These are phyloP conservation scores for Lasioglossum villosulum DNA, from an alignment of 2,888 invertebrate species.

Conservation along the genomic window DNA sequence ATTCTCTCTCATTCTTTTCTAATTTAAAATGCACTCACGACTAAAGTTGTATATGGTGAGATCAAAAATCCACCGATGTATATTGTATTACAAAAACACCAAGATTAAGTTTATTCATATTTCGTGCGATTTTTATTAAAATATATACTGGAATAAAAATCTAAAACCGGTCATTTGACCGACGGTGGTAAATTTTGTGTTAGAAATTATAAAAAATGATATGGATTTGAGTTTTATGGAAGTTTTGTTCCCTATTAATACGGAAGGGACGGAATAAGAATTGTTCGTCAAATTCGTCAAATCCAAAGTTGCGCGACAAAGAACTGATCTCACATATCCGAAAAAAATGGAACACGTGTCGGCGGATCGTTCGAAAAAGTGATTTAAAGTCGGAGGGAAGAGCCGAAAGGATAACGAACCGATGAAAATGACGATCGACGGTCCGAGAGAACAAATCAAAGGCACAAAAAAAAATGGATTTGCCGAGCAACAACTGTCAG, in stretches of 20 bases:
- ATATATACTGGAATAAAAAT: no score
- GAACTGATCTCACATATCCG: background rate
- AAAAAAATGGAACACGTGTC: background rate
- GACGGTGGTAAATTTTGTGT: no score
- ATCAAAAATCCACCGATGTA: no score
- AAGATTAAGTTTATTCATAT: no score
- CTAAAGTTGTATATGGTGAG: no score
- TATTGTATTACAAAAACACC: no score
- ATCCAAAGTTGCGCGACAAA: background rate
- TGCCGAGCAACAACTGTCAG: constrained; percentile 3
- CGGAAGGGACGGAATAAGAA: background rate
- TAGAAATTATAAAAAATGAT: no score
- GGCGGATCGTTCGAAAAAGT: background rate
- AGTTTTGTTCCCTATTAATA: no score
- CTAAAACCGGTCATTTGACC: no score
- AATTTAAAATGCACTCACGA: background rate
- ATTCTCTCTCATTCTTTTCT: background rate
- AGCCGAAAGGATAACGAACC: background rate
- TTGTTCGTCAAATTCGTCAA: background rate
- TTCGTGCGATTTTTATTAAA: no score
- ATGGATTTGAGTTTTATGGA: no score
- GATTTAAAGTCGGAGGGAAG: background rate
- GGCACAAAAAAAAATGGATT: background rate
- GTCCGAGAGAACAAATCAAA: background rate
- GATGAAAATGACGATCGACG: background rate